A percentile compares a stretch with the other conserved stretches of the same genome.
Conservation (phyloP, 2,888 invertebrate genomes). For the Macropis europaea region DNA sequence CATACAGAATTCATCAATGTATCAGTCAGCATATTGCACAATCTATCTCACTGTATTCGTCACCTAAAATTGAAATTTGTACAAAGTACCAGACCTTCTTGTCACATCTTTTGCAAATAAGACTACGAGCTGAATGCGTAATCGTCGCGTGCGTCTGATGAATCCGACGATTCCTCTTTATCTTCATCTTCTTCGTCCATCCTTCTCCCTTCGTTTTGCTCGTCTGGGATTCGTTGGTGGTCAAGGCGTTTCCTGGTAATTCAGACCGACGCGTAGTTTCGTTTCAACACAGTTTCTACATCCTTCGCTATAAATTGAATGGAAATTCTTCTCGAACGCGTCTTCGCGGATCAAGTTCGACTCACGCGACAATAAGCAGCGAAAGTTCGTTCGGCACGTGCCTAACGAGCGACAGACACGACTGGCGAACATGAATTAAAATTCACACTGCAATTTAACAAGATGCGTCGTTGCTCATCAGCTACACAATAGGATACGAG, state of each 20-base stretch:
- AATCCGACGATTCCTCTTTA: conserved; percentile 1
- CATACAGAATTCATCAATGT: no score
- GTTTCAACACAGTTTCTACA: neutral
- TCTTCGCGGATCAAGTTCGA: neutral
- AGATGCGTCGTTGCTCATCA: no score
- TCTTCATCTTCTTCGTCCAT: conserved; percentile 15
- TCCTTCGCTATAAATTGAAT: neutral
- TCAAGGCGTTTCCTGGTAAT: conserved; percentile 1
- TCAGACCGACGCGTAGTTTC: neutral
- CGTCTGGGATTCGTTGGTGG: neutral
- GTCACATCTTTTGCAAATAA: no score
- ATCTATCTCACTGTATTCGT: no score
- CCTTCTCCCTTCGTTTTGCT: neutral
- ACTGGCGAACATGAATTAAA: neutral
- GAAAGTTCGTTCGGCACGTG: neutral
- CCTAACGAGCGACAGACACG: neutral
- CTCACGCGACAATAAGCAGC: neutral
- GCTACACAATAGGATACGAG: no score
- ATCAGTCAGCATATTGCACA: no score
- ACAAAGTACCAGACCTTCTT: no score
- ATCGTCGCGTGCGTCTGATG: conserved; percentile 4
- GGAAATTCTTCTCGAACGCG: neutral
- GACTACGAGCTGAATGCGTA: conserved; percentile 3
- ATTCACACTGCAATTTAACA: no score
- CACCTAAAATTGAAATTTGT: no score